Percentiles rank a stretch among this genome's conserved stretches.
phyloP scores from a whole-genome alignment of 2,797 vertebrate genomes.

The Eurystomus glaucurus region DNA sequence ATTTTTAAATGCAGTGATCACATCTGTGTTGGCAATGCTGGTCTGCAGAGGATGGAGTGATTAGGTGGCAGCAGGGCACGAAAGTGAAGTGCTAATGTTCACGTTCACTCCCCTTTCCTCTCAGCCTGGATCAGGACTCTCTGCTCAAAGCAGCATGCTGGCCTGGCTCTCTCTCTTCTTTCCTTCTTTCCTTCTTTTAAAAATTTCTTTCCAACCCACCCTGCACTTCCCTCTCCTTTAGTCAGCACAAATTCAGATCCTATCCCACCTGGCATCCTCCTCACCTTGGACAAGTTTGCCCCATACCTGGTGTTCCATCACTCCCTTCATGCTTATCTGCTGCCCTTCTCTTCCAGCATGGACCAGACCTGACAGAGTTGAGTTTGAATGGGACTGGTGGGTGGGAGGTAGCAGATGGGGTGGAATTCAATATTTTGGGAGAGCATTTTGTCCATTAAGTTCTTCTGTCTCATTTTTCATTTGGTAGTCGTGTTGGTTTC shows the following conservation, averaged over 20 bases:
- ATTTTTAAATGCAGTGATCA: neutral
- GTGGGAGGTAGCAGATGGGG: neutral
- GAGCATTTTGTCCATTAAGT: neutral
- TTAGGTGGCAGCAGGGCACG: accelerated
- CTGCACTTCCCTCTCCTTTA: neutral
- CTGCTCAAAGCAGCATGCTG: neutral
- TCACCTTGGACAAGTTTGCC: neutral
- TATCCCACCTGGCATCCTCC: neutral
- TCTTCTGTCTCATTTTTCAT: conserved; percentile 48
- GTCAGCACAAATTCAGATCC: neutral
- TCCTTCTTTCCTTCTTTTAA: accelerated
- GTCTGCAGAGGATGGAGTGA: neutral
- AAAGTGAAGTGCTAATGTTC: neutral
- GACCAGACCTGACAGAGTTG: neutral
- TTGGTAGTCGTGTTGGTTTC: conserved; percentile 95
- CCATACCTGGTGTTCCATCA: neutral
- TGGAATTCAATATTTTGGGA: neutral
- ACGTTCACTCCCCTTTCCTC: neutral
- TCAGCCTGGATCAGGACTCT: neutral
- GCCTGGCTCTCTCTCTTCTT: neutral
- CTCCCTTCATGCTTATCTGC: neutral
- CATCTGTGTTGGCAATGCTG: neutral
- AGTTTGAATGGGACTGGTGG: neutral
- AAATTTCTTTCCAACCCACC: accelerated
- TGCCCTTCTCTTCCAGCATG: neutral